These are phyloP conservation scores for Zonitis immaculata DNA, from an alignment of 2,888 invertebrate species.

Conservation along the genomic window DNA sequence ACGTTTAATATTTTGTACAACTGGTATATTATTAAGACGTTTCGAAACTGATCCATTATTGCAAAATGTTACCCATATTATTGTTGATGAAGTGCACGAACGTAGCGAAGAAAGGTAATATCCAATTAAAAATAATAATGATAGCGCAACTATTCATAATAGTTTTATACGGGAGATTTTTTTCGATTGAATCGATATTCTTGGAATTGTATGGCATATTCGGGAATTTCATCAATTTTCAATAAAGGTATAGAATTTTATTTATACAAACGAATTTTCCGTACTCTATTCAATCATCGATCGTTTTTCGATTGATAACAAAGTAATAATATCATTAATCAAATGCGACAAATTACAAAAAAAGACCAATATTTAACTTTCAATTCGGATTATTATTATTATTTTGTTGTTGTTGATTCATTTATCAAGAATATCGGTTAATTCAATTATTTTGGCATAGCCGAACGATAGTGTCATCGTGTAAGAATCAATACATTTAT, in stretches of 20 bases:
- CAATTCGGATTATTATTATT: too few species aligned
- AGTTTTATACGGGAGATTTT: too few species aligned
- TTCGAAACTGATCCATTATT: constrained; percentile 74
- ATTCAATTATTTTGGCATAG: too few species aligned
- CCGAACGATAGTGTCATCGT: too few species aligned
- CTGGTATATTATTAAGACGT: constrained; percentile 81
- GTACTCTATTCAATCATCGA: background rate
- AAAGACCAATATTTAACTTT: too few species aligned
- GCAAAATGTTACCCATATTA: constrained; percentile 73
- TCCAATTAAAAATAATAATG: too few species aligned
- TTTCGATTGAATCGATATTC: background rate
- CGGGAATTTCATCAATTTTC: too few species aligned
- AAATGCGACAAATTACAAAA: background rate
- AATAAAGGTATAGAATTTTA: too few species aligned
- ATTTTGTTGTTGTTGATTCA: too few species aligned
- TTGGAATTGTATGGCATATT: background rate
- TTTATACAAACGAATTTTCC: background rate
- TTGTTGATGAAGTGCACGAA: constrained; percentile 92
- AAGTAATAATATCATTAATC: background rate
- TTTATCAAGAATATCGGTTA: too few species aligned
- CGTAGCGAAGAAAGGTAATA: constrained; percentile 73
- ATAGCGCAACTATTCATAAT: constrained; percentile 1
- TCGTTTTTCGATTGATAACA: background rate
- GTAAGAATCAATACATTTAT: too few species aligned
- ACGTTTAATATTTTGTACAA: constrained; percentile 87